A percentile compares a stretch with the other conserved stretches of the same genome.
These are phyloP conservation scores for Anastrepha obliqua DNA, from an alignment of 1,140 invertebrate genomes.

Conservation along the genomic window DNA sequence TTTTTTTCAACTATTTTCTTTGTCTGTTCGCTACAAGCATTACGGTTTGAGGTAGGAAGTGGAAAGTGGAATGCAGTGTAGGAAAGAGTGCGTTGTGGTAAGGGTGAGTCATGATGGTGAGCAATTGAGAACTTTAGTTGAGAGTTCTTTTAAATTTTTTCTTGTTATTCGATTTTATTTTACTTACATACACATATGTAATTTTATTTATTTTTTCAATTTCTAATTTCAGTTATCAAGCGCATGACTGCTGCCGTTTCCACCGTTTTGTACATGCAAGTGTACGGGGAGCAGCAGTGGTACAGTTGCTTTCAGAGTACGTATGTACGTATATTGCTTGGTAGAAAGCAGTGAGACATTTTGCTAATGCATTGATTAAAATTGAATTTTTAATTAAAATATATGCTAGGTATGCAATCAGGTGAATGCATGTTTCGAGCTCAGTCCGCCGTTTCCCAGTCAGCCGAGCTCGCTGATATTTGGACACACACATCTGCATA, in stretches of 20 bases:
- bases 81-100: background rate
- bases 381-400: constrained; percentile 74
- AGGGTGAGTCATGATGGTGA: background rate
- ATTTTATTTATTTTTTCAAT: constrained; percentile 52
- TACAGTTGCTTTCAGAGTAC: background rate
- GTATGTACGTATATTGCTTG: background rate
- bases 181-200: constrained; percentile 13
- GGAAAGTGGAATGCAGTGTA: background rate
- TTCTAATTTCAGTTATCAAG: constrained; percentile 52
- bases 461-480: background rate
- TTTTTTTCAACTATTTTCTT: constrained; percentile 47
- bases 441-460: background rate
- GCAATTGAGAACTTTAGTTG: constrained; percentile 41
- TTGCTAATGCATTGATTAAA: constrained; percentile 73
- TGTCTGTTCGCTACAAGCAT: background rate
- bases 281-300: background rate
- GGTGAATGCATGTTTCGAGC: background rate
- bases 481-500: background rate
- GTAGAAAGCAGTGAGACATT: constrained; percentile 53
- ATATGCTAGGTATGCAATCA: constrained; percentile 55
- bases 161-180: constrained; percentile 45
- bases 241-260: constrained; percentile 2
- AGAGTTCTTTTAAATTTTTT: constrained; percentile 30
- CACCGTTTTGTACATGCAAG: background rate
- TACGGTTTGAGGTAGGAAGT: background rate